phyloP scores from a whole-genome alignment of 2,113 vertebrate genomes.

The Thamnaconus septentrionalis region DNA sequence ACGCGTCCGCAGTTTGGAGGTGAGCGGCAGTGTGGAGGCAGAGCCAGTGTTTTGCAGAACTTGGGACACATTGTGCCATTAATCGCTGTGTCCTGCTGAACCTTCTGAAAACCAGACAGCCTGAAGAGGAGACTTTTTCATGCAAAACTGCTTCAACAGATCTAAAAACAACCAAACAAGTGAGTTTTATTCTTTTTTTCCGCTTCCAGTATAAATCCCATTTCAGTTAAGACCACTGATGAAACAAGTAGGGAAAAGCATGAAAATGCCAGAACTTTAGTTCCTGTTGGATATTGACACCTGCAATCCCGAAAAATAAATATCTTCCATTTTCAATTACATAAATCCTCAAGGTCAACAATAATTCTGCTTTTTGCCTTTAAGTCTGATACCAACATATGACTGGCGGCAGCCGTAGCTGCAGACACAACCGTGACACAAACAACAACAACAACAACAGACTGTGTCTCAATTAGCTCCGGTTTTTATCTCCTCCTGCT shows the following conservation, averaged over 20 bases:
- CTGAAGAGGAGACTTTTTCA: not conserved
- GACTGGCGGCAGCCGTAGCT: conserved; percentile 42
- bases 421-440: not conserved
- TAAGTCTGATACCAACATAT: conserved; percentile 54
- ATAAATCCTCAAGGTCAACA: conserved; percentile 47
- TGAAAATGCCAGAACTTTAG: not conserved
- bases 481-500: conserved; percentile 34
- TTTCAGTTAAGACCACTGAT: too few species aligned
- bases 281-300: too few species aligned
- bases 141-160: not conserved
- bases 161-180: not conserved
- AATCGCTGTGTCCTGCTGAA: too few species aligned
- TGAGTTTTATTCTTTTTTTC: too few species aligned
- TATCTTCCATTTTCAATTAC: not conserved
- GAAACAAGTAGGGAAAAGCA: too few species aligned
- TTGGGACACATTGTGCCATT: too few species aligned
- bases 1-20: too few species aligned
- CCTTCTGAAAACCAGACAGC: too few species aligned
- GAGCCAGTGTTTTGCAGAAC: too few species aligned
- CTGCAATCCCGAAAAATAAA: too few species aligned
- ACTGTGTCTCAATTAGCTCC: conserved; percentile 74
- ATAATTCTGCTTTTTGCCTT: conserved; percentile 51
- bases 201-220: too few species aligned
- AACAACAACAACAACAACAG: conserved; percentile 31
- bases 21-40: too few species aligned